Evolutionary conservation across 2,797 vertebrate species (phyloP).

Genomic region (Malurus splendens): DNA sequence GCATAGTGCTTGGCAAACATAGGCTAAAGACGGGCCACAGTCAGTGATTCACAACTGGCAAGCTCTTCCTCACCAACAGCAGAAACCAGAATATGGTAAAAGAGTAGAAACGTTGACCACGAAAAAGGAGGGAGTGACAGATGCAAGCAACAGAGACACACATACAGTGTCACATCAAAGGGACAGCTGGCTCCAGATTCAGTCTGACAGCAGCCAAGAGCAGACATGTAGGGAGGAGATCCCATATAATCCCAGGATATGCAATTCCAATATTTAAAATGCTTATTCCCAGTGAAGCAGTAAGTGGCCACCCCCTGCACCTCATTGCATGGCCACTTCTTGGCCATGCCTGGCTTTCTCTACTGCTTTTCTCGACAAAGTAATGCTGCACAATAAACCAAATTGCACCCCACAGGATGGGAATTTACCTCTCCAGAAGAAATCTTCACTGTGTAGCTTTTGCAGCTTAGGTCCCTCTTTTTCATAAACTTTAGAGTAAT

Average conservation of each 20-base stretch:
- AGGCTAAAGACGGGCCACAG: neutral
- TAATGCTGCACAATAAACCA: neutral
- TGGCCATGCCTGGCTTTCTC: neutral
- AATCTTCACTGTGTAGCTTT: neutral
- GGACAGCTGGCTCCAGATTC: accelerated
- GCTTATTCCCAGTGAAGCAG: neutral
- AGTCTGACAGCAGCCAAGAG: neutral
- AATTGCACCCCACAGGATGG: neutral
- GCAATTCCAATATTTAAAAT: neutral
- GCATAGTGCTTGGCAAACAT: neutral
- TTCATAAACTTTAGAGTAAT: neutral
- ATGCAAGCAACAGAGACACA: neutral
- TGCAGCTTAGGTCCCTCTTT: neutral
- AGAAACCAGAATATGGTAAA: neutral
- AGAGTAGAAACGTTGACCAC: neutral
- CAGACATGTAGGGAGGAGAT: neutral
- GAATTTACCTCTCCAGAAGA: constrained; percentile 63
- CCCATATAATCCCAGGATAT: neutral
- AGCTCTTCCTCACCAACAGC: neutral
- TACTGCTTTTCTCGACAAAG: neutral
- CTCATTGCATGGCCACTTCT: neutral
- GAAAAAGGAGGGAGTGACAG: neutral
- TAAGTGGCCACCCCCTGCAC: neutral
- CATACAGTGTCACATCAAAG: neutral
- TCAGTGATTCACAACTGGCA: neutral